phyloP scores from a whole-genome alignment of 2,113 vertebrate genomes.

The Salvelinus namaycush region DNA sequence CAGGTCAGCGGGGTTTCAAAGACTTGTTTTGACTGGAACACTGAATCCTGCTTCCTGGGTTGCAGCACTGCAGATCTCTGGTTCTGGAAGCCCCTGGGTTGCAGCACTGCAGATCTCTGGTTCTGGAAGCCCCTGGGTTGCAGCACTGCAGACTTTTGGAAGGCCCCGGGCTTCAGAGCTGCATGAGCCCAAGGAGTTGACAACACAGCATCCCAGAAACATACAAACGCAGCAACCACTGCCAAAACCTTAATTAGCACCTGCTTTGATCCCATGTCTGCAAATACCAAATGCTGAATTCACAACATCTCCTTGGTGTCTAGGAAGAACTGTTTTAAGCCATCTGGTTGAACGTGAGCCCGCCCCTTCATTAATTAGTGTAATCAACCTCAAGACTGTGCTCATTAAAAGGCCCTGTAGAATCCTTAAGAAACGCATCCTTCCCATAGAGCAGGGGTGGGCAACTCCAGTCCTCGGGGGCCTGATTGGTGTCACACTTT shows the following conservation, averaged over 20 bases:
- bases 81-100: background rate
- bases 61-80: background rate
- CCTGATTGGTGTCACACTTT: too few species aligned
- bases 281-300: too few species aligned
- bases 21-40: background rate
- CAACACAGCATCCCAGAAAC: background rate
- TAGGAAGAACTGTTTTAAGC: background rate
- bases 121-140: too few species aligned
- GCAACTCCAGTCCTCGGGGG: too few species aligned
- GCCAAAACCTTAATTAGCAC: background rate
- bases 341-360: background rate
- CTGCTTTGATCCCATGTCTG: too few species aligned
- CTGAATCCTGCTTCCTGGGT: background rate
- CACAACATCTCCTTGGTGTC: too few species aligned
- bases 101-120: background rate
- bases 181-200: background rate
- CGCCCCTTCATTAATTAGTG: background rate
- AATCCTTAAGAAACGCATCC: too few species aligned
- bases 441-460: too few species aligned
- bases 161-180: background rate
- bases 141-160: background rate
- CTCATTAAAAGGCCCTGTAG: too few species aligned
- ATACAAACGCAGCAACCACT: background rate
- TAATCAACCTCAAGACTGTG: background rate
- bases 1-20: background rate